Evolutionary conservation across 1,140 invertebrate species (phyloP), one percentile per base, ranked within the genome.

Genomic region (Holcopasites calliopsidis): DNA sequence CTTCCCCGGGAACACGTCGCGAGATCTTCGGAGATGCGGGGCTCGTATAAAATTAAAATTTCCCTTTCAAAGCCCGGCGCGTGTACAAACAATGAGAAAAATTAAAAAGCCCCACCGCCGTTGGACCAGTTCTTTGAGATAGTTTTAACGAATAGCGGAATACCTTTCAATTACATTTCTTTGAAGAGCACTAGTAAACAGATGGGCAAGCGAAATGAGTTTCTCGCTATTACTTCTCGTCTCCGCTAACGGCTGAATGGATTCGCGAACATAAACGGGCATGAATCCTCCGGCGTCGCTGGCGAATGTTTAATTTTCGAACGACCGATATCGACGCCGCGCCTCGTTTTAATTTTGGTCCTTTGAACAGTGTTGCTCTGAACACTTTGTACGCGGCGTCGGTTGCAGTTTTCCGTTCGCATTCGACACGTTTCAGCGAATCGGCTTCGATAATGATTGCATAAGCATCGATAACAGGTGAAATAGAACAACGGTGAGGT

Each of bases 1-100:
- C 4, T 21, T 55, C 2, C 38, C 23, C 7, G 49, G 28, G n/a
- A 3, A 28, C 13, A 38, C n/a, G 23, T 13, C 23, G 44, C 23
- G 21, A 5, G 23, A 38, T 61, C 31, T 33, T 60, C 13, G 8
- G 44, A n/a, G n/a, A n/a, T n/a, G n/a, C n/a, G 40, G 4, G n/a
- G 8, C 54, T n/a, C 16, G 69, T 11, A 38, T 13, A 38, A 61
- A 71, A 71, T 71, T 50, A 71, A 62, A 62, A 62, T 44, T 62
- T 44, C 23, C 18, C 26, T 62, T 62, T 62, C 38, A 62, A 18
- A 44, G 26, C 11, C 16, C 2, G 10, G 10, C 7, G 18, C 4
- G 44, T n/a, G 10, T n/a, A 7, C 40, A 21, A 44, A 28, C 4
- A 44, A 7, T 38, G 26, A 11, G 13, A n/a, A 47, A 31, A 62